Evolutionary conservation across 2,888 invertebrate genomes (phyloP).

Genomic region (Brachynemurus nebulosus): DNA sequence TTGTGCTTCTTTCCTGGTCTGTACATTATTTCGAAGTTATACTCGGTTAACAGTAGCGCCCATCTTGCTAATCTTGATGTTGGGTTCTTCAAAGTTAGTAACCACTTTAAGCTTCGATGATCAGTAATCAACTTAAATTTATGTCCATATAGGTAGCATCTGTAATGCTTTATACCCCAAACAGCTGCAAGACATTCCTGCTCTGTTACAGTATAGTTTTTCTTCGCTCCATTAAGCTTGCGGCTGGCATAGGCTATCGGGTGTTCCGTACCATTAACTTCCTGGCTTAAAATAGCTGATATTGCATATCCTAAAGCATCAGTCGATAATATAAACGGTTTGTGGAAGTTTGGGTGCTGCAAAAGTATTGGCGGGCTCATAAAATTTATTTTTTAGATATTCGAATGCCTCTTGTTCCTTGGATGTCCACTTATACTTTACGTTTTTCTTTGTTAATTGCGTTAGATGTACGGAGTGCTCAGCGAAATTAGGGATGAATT

Average conservation of each 20-base stretch:
- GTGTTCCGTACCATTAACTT: constrained; percentile 12
- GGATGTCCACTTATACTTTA: constrained; percentile 17
- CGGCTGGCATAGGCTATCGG: constrained; percentile 19
- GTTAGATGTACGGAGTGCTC: constrained; percentile 21
- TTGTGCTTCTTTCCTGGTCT: too few relatives aligned
- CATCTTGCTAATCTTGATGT: constrained; percentile 19
- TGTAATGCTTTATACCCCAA: constrained; percentile 19
- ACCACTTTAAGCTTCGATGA: constrained; percentile 20
- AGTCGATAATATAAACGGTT: constrained; percentile 16
- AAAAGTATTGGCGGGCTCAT: constrained; percentile 11
- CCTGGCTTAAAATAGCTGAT: constrained; percentile 16
- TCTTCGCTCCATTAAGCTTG: constrained; percentile 17
- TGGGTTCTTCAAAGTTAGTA: constrained; percentile 16
- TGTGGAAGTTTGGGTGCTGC: constrained; percentile 16
- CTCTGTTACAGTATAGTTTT: constrained; percentile 18
- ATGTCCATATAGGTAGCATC: constrained; percentile 21
- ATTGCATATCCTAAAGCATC: constrained; percentile 16
- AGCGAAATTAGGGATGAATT: constrained; percentile 23
- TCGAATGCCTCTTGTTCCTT: constrained; percentile 26
- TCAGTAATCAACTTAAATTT: constrained; percentile 22
- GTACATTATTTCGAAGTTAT: too few relatives aligned
- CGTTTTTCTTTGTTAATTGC: constrained; percentile 16
- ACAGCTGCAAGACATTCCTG: constrained; percentile 20
- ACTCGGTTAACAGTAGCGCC: constrained; percentile 20
- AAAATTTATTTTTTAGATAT: constrained; percentile 21